A percentile compares a stretch with the other conserved stretches of the same genome.
Evolutionary conservation across 1,140 invertebrate species (phyloP).

Genomic region (Centruroides vittatus): DNA sequence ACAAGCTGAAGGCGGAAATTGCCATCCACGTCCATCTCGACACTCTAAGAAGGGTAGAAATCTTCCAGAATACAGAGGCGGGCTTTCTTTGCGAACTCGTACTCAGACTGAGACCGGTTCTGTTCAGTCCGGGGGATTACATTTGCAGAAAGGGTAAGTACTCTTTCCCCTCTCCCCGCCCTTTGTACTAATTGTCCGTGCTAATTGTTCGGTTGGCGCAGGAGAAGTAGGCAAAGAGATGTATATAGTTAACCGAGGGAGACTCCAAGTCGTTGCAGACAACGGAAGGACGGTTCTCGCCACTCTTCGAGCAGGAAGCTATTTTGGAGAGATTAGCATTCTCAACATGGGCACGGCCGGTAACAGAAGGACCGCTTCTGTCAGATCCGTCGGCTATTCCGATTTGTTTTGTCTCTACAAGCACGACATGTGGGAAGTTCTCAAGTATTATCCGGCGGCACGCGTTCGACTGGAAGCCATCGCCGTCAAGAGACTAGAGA

Average conservation of each 20-base stretch:
- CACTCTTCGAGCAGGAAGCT: slow-evolving; percentile 90
- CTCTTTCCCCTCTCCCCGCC: background rate
- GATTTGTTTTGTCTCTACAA: slow-evolving; percentile 97
- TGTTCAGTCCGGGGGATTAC: slow-evolving; percentile 96
- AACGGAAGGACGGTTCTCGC: slow-evolving; percentile 94
- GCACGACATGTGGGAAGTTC: slow-evolving; percentile 94
- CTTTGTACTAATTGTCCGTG: background rate
- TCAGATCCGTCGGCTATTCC: slow-evolving; percentile 93
- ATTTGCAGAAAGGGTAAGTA: slow-evolving; percentile 92
- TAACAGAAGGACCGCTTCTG: slow-evolving; percentile 89
- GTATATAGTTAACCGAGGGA: slow-evolving; percentile 96
- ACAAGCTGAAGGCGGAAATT: slow-evolving; percentile 96
- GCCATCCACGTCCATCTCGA: slow-evolving; percentile 98
- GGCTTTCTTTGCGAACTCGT: slow-evolving; percentile 96
- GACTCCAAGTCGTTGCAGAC: slow-evolving; percentile 90
- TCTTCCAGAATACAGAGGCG: slow-evolving; percentile 98
- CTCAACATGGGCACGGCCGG: slow-evolving; percentile 99
- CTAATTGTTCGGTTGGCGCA: slow-evolving; percentile 28
- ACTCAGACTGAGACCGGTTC: slow-evolving; percentile 76
- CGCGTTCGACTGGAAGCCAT: slow-evolving; percentile 92
- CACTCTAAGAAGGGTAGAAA: slow-evolving; percentile 92
- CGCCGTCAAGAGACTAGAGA: slow-evolving; percentile 88
- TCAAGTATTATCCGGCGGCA: slow-evolving; percentile 95
- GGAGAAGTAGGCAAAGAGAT: slow-evolving; percentile 97
- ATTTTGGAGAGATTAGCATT: slow-evolving; percentile 99